Percentiles rank a stretch among this genome's conserved stretches.
These are phyloP conservation scores for Ictidomys tridecemlineatus DNA, from an alignment of 2,113 vertebrate genomes.

Conservation along the genomic window DNA sequence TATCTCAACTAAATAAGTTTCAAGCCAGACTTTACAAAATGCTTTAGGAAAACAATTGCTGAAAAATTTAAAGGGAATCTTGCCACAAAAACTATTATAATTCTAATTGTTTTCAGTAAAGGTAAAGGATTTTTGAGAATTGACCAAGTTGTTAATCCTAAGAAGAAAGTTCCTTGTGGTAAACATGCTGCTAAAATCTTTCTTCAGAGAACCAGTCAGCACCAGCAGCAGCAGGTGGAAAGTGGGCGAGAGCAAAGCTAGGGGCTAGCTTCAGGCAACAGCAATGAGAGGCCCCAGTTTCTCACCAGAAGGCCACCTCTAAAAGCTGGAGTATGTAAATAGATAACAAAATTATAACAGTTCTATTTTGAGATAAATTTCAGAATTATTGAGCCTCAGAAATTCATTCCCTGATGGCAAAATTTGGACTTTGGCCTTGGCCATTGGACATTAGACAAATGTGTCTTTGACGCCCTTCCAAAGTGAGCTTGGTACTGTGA, in stretches of 20 bases:
- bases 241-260: background rate
- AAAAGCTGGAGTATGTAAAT: background rate
- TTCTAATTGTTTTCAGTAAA: background rate
- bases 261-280: background rate
- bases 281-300: background rate
- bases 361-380: background rate
- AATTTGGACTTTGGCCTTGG: background rate
- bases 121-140: background rate
- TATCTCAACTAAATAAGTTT: background rate
- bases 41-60: constrained; percentile 38
- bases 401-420: background rate
- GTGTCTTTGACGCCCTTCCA: background rate
- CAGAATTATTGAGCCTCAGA: background rate
- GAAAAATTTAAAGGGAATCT: constrained; percentile 8
- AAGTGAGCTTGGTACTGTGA: background rate
- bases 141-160: background rate
- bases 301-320: background rate
- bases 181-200: background rate
- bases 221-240: background rate
- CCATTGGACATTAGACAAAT: background rate
- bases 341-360: background rate
- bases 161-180: constrained; percentile 26
- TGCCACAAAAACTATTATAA: background rate
- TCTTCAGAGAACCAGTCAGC: background rate
- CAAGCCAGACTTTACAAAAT: constrained; percentile 11